Conservation (phyloP, 2,113 vertebrate genomes). For the Indicator maculatus region DNA sequence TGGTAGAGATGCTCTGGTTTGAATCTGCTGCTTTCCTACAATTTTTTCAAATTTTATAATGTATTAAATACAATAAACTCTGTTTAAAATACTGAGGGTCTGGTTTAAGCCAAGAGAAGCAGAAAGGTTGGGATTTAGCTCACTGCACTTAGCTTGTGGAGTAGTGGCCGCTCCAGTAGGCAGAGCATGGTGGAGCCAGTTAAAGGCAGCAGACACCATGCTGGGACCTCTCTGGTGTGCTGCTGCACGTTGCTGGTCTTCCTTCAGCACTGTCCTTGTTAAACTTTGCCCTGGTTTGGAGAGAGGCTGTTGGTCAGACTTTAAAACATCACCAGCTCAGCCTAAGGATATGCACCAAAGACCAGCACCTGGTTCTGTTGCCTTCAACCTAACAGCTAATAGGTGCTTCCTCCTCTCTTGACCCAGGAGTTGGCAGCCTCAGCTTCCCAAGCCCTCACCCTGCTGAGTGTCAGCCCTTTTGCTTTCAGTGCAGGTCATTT, state of each 20-base stretch:
- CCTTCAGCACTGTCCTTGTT: not conserved
- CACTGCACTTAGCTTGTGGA: rapidly evolving
- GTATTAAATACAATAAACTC: slow-evolving; percentile 84
- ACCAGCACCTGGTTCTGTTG: not conserved
- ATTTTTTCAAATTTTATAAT: slow-evolving; percentile 82
- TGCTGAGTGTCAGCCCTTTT: not conserved
- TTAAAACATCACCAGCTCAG: slow-evolving; percentile 31
- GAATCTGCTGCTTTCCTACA: slow-evolving; percentile 82
- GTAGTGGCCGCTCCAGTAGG: not conserved
- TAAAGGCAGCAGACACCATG: not conserved
- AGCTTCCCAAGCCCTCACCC: not conserved
- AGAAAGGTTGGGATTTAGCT: not conserved
- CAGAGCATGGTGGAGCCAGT: not conserved
- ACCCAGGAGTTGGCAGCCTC: not conserved
- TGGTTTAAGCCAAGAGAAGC: slow-evolving; percentile 61
- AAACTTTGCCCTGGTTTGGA: not conserved
- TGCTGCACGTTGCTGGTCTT: not conserved
- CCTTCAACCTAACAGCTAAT: not conserved
- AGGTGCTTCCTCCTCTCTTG: not conserved
- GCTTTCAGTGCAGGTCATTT: not conserved
- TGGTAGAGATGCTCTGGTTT: slow-evolving; percentile 80
- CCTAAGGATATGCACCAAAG: slow-evolving; percentile 33
- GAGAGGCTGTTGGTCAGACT: slow-evolving; percentile 1
- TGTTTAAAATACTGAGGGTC: slow-evolving; percentile 77
- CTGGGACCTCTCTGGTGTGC: not conserved